phyloP scores from a whole-genome alignment of 1,140 invertebrate species.

The Sarcophaga bullata region DNA sequence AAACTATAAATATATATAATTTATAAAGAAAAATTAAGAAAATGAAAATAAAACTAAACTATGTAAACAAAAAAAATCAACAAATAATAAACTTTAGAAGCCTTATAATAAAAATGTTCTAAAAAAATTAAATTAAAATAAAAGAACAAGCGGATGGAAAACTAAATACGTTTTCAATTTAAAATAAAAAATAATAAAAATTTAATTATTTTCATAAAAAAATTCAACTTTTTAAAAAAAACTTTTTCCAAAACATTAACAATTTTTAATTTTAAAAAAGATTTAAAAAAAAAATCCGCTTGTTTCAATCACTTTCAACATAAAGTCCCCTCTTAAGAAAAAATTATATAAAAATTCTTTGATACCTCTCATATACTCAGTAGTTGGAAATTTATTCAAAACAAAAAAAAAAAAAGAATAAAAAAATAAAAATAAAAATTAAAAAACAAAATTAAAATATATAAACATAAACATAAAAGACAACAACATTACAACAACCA shows the following conservation, averaged over 20 bases:
- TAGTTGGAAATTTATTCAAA: conserved; percentile 29
- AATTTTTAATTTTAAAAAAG: neutral
- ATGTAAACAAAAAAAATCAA: neutral
- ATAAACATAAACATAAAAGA: neutral
- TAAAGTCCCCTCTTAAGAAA: neutral
- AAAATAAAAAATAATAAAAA: too few species aligned
- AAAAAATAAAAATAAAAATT: neutral
- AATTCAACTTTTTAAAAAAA: too few species aligned
- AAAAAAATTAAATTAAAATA: neutral
- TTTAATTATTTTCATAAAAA: too few species aligned
- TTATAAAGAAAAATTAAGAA: neutral
- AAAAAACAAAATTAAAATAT: too few species aligned
- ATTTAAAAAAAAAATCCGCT: too few species aligned
- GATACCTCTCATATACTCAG: conserved; percentile 38
- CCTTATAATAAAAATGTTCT: neutral
- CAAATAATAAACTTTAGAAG: neutral
- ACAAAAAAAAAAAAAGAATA: neutral
- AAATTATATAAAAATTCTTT: conserved; percentile 22
- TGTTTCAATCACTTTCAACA: too few species aligned
- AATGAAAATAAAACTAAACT: neutral
- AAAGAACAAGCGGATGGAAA: too few species aligned
- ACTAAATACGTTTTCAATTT: too few species aligned
- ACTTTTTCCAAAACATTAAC: neutral
- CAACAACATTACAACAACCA: neutral
- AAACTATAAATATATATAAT: too few species aligned